phyloP scores from a whole-genome alignment of 1,140 invertebrate species.

The Nasonia vitripennis region DNA sequence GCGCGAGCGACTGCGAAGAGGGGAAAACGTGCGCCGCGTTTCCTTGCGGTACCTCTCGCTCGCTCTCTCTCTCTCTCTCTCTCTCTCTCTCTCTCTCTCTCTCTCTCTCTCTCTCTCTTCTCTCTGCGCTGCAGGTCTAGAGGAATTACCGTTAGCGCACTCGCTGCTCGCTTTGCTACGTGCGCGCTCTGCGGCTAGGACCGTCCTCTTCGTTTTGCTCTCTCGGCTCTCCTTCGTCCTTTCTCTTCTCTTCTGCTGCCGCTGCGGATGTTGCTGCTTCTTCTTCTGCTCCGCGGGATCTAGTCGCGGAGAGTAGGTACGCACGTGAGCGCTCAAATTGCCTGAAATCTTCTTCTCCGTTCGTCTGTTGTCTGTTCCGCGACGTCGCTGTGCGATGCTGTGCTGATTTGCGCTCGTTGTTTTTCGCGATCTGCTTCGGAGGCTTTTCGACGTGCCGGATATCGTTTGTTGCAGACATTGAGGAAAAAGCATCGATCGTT shows the following conservation, averaged over 20 bases:
- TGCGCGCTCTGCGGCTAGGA: not conserved
- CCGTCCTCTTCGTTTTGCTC: not conserved
- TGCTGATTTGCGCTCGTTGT: not conserved
- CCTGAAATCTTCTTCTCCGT: not conserved
- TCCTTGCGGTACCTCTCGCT: constrained; percentile 67
- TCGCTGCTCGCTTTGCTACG: not conserved
- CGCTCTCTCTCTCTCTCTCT: not conserved
- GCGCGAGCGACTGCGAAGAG: not conserved
- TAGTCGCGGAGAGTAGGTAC: not conserved
- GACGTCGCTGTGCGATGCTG: not conserved
- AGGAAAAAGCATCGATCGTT: no score
- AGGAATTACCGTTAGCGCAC: constrained; percentile 69
- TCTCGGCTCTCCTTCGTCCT: not conserved
- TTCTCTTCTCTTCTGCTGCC: not conserved
- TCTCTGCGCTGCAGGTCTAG: constrained; percentile 62
- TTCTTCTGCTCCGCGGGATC: not conserved
- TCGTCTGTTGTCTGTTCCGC: not conserved
- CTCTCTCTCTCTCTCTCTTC: not conserved
- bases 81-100: constrained; percentile 31
- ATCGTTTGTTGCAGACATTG: no score
- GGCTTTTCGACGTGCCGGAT: no score
- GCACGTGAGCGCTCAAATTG: constrained; percentile 5
- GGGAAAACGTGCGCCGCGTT: constrained; percentile 45
- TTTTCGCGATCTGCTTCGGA: no score
- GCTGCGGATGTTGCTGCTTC: not conserved